Base-by-base conservation (phyloP, 1,140 invertebrate species). In the Pseudoatta argentina region DNA sequence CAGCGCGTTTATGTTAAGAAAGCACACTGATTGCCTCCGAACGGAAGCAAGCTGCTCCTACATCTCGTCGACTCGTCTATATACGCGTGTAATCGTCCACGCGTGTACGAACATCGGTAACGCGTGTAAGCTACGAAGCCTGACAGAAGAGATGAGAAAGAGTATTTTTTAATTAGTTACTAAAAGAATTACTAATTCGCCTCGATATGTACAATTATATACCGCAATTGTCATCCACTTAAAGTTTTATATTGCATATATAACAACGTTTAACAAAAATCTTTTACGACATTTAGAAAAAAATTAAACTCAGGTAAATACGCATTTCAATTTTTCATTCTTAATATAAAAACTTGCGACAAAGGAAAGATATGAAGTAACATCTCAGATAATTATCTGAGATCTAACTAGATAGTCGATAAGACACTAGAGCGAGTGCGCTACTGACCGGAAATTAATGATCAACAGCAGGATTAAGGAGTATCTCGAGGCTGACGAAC, bases 1-100 rank as follows among this genome's bases (percentile, higher is more conserved):
- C 89, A 86, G 91, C 91, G 87, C 89, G 89, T 90, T 92, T 92
- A 89, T 83, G 86, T 91, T 89, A 90, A 92, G 91, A 73, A 83
- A 86, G 87, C 86, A 85, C 73, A 86, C 85, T 85, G 75, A 72
- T 86, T 89, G 90, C 90, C 89, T 91, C 86, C 71, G 81, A 91
- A 91, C 91, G 89, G 91, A 91, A 91, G 91, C 91, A 75, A 86
- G 59, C 73, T 72, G 85, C 81, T 91, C 86, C 86, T 86, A 86
- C 78, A 73, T 72, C 89, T 89, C 85, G 78, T 86, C 89, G 48
- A 63, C 75, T 89, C 77, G 34, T n/a, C 34, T 51, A 57, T 57
- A 72, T 30, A 59, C 44, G 76, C 57, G 71, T 44, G 78, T 72
- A 59, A 79, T 48, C 51, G 67, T 53, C 48, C 30, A 44, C 51